phyloP scores from a whole-genome alignment of 1,140 invertebrate genomes.

The Daktulosphaira vitifoliae region DNA sequence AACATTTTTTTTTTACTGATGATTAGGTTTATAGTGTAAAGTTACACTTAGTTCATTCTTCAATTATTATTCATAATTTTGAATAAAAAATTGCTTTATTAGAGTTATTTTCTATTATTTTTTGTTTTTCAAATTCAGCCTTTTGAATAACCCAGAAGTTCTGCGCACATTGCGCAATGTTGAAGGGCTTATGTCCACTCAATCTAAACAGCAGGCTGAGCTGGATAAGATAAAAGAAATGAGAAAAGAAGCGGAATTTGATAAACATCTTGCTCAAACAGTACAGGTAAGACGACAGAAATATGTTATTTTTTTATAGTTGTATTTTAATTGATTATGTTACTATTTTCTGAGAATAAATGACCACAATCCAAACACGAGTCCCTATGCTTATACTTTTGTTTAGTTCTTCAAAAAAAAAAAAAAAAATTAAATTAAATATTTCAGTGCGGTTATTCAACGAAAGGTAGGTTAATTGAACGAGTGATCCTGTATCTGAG shows the following conservation, averaged over 20 bases:
- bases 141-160: slow-evolving; percentile 64
- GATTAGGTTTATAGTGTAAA: too few species aligned
- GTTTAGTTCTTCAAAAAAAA: slow-evolving; percentile 30
- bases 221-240: slow-evolving; percentile 61
- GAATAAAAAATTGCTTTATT: neutral
- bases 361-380: slow-evolving; percentile 25
- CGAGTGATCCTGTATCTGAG: slow-evolving; percentile 29
- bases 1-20: too few species aligned
- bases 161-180: slow-evolving; percentile 59
- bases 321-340: slow-evolving; percentile 8
- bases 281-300: slow-evolving; percentile 47
- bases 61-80: slow-evolving; percentile 22
- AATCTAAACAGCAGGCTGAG: slow-evolving; percentile 43
- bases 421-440: too few species aligned
- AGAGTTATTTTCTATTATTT: slow-evolving; percentile 28
- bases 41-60: too few species aligned
- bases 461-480: slow-evolving; percentile 32
- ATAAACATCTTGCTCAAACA: slow-evolving; percentile 64
- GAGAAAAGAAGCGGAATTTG: slow-evolving; percentile 65
- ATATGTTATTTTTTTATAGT: slow-evolving; percentile 11
- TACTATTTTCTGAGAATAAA: slow-evolving; percentile 4
- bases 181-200: slow-evolving; percentile 46
- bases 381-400: slow-evolving; percentile 30
- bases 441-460: slow-evolving; percentile 1
- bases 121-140: slow-evolving; percentile 40